Evolutionary conservation across 2,113 vertebrate genomes (phyloP), one percentile per base, ranked within the genome.

Genomic region (Pelecanoides urinatrix): DNA sequence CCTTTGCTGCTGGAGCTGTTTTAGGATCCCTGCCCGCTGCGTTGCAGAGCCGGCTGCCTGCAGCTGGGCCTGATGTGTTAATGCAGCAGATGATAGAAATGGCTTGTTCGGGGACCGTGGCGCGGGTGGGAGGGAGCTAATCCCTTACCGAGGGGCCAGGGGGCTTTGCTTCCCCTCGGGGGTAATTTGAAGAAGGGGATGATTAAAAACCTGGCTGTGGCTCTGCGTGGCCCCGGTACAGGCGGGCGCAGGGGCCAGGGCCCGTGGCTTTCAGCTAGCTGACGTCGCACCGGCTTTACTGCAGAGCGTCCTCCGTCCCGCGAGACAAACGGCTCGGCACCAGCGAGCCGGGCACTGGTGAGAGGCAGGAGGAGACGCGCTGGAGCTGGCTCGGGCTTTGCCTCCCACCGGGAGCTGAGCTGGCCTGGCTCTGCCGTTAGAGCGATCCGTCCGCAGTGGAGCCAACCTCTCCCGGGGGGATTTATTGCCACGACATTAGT

Each of bases 141-240:
- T 13, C n/a, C 32, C 32, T 76, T 29, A 7, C 11, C 0, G 7
- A 70, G 36, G 19, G 36, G 23, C n/a, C 10, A 0, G 1, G 17
- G 26, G 44, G 40, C 45, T 76, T 65, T 47, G 17, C 42, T 47
- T 73, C 36, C 49, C 45, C 16, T 13, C 4, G 8, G 73, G 36
- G 19, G 8, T 71, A 17, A 38, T 75, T 78, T 91, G 42, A 40
- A 38, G 14, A 38, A 74, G n/a, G 36, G 34, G 15, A 30, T 96
- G 62, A 13, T 50, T 45, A 5, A 44, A 58, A 56, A 11, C 26
- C 32, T 45, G 4, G 2, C 17, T n/a, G n/a, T 18, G 19, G 42
- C 45, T 91, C 77, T 40, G 32, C 8, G 0, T 13, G 34, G 67
- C 58, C 23, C 3, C 5, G 29, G 40, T 13, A 5, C 12, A 7